Conservation (phyloP, 2,113 vertebrate species). For the Bubo bubo region DNA sequence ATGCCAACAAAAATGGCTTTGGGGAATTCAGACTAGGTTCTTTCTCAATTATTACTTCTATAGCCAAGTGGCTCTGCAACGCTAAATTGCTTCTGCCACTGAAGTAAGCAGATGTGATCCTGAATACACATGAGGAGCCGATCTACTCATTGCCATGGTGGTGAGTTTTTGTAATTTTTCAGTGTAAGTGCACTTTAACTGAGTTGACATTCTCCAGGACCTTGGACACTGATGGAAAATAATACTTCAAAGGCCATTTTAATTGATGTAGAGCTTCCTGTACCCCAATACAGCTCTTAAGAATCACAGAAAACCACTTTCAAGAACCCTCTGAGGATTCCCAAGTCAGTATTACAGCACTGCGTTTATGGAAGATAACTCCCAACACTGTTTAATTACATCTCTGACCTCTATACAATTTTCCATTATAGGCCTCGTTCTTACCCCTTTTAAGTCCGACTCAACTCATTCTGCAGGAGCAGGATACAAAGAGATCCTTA, state of each 20-base stretch:
- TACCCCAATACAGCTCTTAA: background rate
- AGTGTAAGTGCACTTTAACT: conserved; percentile 2
- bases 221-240: background rate
- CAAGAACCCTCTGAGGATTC: conserved; percentile 16
- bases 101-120: conserved; percentile 21
- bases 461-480: background rate
- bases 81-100: conserved; percentile 7
- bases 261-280: conserved; percentile 12
- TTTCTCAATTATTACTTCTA: conserved; percentile 12
- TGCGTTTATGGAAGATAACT: background rate
- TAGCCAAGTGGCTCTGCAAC: background rate
- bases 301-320: background rate
- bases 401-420: conserved; percentile 25
- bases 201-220: conserved; percentile 1
- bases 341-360: background rate
- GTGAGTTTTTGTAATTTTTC: background rate
- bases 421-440: conserved; percentile 13
- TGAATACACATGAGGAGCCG: background rate
- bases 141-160: background rate
- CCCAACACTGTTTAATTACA: conserved; percentile 39
- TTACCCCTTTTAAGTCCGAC: conserved; percentile 7
- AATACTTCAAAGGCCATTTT: conserved; percentile 21
- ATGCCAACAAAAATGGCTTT: background rate
- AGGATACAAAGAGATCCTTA: background rate
- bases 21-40: conserved; percentile 8